Evolutionary conservation across 2,113 vertebrate species (phyloP), one percentile per base, ranked within the genome.

Genomic region (Colossoma macropomum): DNA sequence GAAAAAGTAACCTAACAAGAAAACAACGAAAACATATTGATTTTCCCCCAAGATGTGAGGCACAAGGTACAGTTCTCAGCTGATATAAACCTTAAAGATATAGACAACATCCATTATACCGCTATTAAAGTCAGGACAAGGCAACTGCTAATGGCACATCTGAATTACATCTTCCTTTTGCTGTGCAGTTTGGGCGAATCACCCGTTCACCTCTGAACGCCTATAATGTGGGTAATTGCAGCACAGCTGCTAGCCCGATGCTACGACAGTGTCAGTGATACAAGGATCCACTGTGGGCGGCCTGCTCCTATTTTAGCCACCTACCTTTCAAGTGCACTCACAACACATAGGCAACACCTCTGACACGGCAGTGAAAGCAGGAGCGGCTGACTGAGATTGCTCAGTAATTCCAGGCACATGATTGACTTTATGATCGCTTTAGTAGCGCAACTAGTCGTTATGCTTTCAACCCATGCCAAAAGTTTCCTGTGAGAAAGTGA

Each of bases 381-480:
- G 93, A 95, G 94, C 92, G 95, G 93, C 94, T 97, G 96, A 96
- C 94, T 95, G 93, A 95, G 90, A 96, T 95, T 94, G 94, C 94
- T 91, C 92, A 92, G 95, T 97, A 97, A 97, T 96, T 98, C 95
- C 92, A 96, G 95, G 93, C 95, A 95, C 96, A 95, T 97, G 97
- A 98, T 97, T 97, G 96, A 96, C 94, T 97, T 97, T 96, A 96
- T 96, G 96, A 96, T 95, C 93, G 93, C 95, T 96, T 96, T 92
- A 93, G 93, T 95, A 92, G 93, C 92, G 93, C 95, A 96, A 97
- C 95, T 94, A 94, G 95, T 96, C 95, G 96, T 97, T 97, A 96
- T 93, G 95, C 94, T 96, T 95, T 97, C 96, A 97, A 95, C 94
- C 95, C 94, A 95, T 95, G 96, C 94, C 92, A 93, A 93, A 94